Evolutionary conservation across 2,113 vertebrate genomes (phyloP), one percentile per base, ranked within the genome.

Genomic region (Pardalotus punctatus): DNA sequence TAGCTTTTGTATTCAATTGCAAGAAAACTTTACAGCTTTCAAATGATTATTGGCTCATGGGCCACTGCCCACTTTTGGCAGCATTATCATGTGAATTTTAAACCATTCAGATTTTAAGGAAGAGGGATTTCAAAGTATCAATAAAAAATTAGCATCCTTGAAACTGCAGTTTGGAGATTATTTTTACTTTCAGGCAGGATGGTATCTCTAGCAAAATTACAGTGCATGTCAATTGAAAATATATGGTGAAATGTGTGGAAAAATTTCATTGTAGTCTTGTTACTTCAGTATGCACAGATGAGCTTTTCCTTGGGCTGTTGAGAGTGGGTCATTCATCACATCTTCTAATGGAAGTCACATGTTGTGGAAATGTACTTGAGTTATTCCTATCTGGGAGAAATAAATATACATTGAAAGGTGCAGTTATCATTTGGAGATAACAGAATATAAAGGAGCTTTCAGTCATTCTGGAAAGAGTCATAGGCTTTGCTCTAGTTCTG

Each of bases 261-360:
- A 77, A 95, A 70, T 47, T 50, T 95, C 33, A n/a, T 33, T 88
- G 62, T 57, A 88, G 71, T 85, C 61, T 14, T 38, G 18, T 95
- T 91, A 51, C 24, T 93, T 95, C 78, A 77, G 36, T 58, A 42
- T 69, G 92, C 54, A 29, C 60, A 79, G 90, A 96, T 90, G 92
- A 95, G 86, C 47, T 94, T 81, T 86, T 88, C 79, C 60, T 50
- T 83, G 57, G 62, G 74, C 74, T 96, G 58, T 51, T 95, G 92
- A 96, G 87, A 96, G 89, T 4, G 3, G 47, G 87, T 93, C 79
- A 91, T 96, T 96, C 92, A 95, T 96, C 94, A 97, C 82, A 62
- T 92, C 85, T 65, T 91, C 71, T 96, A 90, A 97, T 96, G 85
- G 85, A 96, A 97, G 38, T 96, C 95, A 90, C 73, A 77, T 96